Conservation (phyloP, 2,113 vertebrate species). For the Chionis minor region DNA sequence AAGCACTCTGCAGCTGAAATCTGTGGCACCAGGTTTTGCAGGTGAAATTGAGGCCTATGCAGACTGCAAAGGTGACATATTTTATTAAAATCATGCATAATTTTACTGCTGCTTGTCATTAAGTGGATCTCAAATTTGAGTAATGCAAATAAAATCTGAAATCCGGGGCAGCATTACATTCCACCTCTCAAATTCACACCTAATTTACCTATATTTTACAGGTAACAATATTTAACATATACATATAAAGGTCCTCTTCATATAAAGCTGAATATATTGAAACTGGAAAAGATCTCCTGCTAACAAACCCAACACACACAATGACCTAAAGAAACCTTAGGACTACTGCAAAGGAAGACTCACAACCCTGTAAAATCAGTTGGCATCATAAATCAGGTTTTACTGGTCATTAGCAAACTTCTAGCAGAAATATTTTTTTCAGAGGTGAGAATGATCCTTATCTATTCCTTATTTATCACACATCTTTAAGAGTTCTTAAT, state of each 20-base stretch:
- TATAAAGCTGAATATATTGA: background rate
- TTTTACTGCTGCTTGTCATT: background rate
- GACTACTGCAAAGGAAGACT: background rate
- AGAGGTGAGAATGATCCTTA: background rate
- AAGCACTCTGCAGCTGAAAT: background rate
- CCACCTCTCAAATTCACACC: background rate
- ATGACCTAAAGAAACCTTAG: background rate
- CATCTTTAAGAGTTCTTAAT: background rate
- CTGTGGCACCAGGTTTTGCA: background rate
- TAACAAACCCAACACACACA: background rate
- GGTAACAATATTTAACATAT: background rate
- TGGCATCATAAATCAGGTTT: background rate
- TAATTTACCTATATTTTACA: background rate
- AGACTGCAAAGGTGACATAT: background rate
- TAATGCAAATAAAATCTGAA: background rate
- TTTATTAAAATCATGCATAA: background rate
- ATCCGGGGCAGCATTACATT: background rate
- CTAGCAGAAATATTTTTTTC: background rate
- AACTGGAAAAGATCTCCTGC: background rate
- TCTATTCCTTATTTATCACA: background rate
- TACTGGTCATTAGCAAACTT: background rate
- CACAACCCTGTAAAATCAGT: background rate
- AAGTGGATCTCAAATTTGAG: background rate
- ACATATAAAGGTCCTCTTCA: background rate
- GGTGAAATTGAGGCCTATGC: background rate